phyloP scores from a whole-genome alignment of 1,140 invertebrate species.

The Trichonephila clavata region DNA sequence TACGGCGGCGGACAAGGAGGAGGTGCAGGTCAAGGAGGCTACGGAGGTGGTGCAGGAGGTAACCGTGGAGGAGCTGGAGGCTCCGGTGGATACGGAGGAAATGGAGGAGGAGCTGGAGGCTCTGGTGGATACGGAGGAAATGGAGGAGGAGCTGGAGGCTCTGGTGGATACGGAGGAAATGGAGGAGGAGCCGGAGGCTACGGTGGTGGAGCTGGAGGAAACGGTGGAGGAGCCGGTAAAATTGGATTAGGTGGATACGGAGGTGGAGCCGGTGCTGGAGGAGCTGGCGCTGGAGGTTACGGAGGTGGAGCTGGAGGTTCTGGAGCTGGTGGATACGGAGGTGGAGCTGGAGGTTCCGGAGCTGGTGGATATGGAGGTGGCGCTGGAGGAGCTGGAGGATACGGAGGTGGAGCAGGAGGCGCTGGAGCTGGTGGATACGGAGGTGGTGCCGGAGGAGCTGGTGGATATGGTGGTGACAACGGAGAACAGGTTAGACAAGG shows the following conservation, averaged over 20 bases:
- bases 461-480: neutral
- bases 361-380: neutral
- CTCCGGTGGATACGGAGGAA: slow-evolving; percentile 33
- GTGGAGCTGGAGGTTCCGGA: slow-evolving; percentile 10
- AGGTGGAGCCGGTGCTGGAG: slow-evolving; percentile 40
- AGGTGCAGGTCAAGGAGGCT: slow-evolving; percentile 42
- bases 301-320: neutral
- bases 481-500: slow-evolving; percentile 67
- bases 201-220: slow-evolving; percentile 28
- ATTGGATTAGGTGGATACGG: neutral
- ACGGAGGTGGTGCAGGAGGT: slow-evolving; percentile 48
- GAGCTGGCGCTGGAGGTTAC: slow-evolving; percentile 31
- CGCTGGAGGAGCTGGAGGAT: neutral
- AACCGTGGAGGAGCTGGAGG: neutral
- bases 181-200: slow-evolving; percentile 10
- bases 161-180: slow-evolving; percentile 40
- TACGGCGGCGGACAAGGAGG: slow-evolving; percentile 30
- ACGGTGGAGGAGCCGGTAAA: slow-evolving; percentile 51
- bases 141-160: slow-evolving; percentile 18
- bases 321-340: slow-evolving; percentile 48
- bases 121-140: slow-evolving; percentile 39
- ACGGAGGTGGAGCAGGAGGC: neutral
- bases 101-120: slow-evolving; percentile 1
- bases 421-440: neutral
- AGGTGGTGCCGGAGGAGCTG: neutral